Conservation (phyloP, 2,888 invertebrate species). For the Seladonia tumulorum region DNA sequence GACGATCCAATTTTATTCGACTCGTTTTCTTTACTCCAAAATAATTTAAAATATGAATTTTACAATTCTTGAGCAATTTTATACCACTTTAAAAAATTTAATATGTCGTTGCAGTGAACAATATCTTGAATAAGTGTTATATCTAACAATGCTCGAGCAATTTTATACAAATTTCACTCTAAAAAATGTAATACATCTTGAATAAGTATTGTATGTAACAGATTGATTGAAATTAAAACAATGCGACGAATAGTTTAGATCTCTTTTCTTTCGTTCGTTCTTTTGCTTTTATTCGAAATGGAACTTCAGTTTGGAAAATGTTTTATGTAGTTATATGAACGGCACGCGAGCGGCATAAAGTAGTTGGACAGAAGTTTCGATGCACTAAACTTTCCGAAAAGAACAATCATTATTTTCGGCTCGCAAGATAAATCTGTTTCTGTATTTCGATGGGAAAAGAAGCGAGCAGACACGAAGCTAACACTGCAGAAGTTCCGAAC, state of each 20-base stretch:
- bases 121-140: neutral
- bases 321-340: neutral
- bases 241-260: no score
- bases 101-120: no score
- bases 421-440: neutral
- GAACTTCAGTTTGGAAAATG: neutral
- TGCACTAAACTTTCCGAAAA: neutral
- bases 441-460: neutral
- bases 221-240: neutral
- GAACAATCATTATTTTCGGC: slow-evolving; percentile 9
- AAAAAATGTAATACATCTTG: neutral
- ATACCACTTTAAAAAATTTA: neutral
- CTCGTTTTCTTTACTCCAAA: neutral
- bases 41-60: neutral
- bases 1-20: neutral
- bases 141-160: neutral
- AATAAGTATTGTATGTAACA: no score
- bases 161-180: neutral
- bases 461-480: neutral
- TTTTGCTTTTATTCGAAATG: neutral
- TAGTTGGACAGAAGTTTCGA: neutral
- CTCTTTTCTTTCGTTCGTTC: no score
- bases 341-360: neutral
- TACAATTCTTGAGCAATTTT: neutral
- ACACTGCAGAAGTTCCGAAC: neutral